Evolutionary conservation across 2,113 vertebrate genomes (phyloP).

Genomic region (Tupaia tana): DNA sequence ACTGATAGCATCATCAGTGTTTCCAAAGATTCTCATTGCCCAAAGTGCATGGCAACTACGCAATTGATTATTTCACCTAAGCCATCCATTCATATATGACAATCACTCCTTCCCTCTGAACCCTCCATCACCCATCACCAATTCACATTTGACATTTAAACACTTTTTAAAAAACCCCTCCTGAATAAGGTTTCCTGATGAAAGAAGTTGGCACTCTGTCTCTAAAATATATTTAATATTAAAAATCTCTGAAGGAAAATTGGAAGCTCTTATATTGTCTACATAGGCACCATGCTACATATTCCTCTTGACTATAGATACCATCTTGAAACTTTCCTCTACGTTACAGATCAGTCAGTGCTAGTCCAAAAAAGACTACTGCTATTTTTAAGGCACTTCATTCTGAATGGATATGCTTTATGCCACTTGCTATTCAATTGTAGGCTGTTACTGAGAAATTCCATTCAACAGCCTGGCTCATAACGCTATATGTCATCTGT

Average conservation of each 20-base stretch:
- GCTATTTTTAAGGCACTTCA: constrained; percentile 93
- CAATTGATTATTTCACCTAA: constrained; percentile 37
- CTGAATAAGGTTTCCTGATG: constrained; percentile 75
- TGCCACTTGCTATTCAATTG: constrained; percentile 78
- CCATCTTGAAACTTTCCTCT: constrained; percentile 79
- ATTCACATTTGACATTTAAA: constrained; percentile 81
- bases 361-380: constrained; percentile 86
- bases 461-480: constrained; percentile 75
- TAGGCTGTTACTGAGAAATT: constrained; percentile 82
- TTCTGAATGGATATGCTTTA: constrained; percentile 86
- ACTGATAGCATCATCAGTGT: constrained; percentile 61
- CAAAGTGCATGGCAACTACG: background rate
- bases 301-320: constrained; percentile 43
- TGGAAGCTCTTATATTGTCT: constrained; percentile 84
- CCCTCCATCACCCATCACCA: constrained; percentile 32
- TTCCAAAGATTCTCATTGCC: constrained; percentile 62
- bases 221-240: constrained; percentile 80
- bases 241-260: constrained; percentile 84
- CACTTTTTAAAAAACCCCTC: constrained; percentile 26
- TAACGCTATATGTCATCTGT: constrained; percentile 78
- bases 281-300: constrained; percentile 81
- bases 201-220: constrained; percentile 83
- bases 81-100: constrained; percentile 21
- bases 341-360: constrained; percentile 89
- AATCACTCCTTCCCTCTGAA: background rate